A percentile compares a stretch with the other conserved stretches of the same genome.
phyloP scores from a whole-genome alignment of 1,140 invertebrate species.

The Trichonephila clavipes region DNA sequence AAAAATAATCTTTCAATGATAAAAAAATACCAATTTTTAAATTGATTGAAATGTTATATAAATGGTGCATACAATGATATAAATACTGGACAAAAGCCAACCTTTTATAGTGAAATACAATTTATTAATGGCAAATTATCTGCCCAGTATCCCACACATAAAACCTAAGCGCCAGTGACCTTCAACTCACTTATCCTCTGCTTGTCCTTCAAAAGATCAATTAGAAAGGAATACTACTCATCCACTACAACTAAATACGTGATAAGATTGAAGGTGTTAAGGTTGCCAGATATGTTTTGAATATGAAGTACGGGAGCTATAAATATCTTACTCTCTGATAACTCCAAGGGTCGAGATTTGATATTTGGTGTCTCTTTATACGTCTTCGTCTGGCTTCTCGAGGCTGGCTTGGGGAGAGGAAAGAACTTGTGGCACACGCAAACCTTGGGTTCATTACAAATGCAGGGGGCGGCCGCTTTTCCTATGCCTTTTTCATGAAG shows the following conservation, averaged over 20 bases:
- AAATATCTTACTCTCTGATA: background rate
- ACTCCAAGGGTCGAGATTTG: slow-evolving; percentile 16
- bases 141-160: too few species aligned
- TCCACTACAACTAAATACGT: background rate
- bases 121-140: too few species aligned
- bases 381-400: background rate
- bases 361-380: background rate
- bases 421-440: slow-evolving; percentile 44
- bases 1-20: too few species aligned
- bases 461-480: slow-evolving; percentile 53
- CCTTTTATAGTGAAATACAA: too few species aligned
- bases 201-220: background rate
- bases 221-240: background rate
- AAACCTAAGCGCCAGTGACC: background rate
- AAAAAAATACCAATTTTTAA: too few species aligned
- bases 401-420: background rate
- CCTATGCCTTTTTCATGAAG: slow-evolving; percentile 22
- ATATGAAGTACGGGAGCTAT: background rate
- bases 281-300: background rate
- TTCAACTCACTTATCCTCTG: background rate
- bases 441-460: background rate
- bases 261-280: background rate
- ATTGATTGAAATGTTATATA: too few species aligned
- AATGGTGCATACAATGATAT: too few species aligned
- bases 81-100: too few species aligned